Base-by-base conservation (phyloP, 2,113 vertebrate species). In the Ibidorhyncha struthersii region DNA sequence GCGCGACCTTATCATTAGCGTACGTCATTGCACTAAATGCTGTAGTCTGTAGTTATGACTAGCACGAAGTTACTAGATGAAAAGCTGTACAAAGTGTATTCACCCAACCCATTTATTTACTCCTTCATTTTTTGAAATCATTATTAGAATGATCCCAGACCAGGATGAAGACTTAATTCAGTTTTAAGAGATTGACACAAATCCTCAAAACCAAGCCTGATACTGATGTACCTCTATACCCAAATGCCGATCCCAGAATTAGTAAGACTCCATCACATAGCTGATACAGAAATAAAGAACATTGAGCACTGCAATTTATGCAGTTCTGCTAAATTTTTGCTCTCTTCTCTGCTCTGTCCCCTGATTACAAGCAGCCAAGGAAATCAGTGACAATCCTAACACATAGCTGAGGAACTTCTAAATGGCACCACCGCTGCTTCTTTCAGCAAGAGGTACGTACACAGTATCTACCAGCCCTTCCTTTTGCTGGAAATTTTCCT, bases 1-100 rank as follows among this genome's bases (percentile, higher is more conserved):
- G 14, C 0, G 1, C 19, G 77, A 56, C 9, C 8, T 66, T 52
- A n/a, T 19, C 18, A 41, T 36, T 26, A 26, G 40, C 40, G 40
- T 3, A 21, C 0, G 0, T 36, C 22, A 65, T 12, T 2, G 9
- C 77, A 30, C 8, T 52, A 27, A 22, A 63, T 17, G 23, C 14
- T 50, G 26, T 7, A 34, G 34, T 22, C 53, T 3, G 5, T 49
- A 34, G 22, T 30, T 38, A 72, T 8, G 21, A 52, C 8, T n/a
- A n/a, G 6, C 8, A 34, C 1, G 3, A 16, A 12, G 8, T 32
- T 65, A 72, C 23, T 22, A 80, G n/a, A 66, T 1, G 4, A 63
- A 82, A 87, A 82, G 23, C 23, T 66, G 14, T 8, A 70, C 32
- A 49, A 62, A 69, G 43, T 6, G 0, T 36, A 69, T 70, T 55